phyloP scores from a whole-genome alignment of 1,140 invertebrate species.

The Cecropterus lyciades region DNA sequence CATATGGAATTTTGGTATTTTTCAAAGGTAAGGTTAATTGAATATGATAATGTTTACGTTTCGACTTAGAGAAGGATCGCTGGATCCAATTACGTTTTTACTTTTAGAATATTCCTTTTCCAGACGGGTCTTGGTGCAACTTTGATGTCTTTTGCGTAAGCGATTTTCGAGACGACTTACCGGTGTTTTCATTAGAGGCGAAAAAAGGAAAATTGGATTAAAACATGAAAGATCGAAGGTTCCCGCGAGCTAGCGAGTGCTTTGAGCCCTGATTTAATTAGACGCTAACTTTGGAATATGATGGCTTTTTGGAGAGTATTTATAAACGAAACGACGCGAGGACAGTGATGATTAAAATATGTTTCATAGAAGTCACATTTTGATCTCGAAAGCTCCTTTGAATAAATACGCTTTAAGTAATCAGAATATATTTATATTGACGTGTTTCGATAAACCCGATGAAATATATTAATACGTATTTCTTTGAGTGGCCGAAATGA shows the following conservation, averaged over 20 bases:
- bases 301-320: conserved; percentile 23
- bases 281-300: conserved; percentile 46
- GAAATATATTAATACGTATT: conserved; percentile 5
- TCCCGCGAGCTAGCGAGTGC: conserved; percentile 48
- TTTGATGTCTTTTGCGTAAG: conserved; percentile 58
- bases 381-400: conserved; percentile 6
- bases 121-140: conserved; percentile 36
- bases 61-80: conserved; percentile 6
- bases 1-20: conserved; percentile 21
- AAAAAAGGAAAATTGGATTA: conserved; percentile 72
- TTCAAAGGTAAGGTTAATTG: conserved; percentile 8
- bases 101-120: conserved; percentile 41
- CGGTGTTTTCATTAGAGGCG: conserved; percentile 64
- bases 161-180: conserved; percentile 62
- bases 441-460: not conserved
- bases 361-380: conserved; percentile 5
- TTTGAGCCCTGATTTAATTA: conserved; percentile 68
- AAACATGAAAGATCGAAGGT: conserved; percentile 66
- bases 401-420: conserved; percentile 4
- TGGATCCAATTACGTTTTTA: conserved; percentile 42
- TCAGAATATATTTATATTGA: conserved; percentile 9
- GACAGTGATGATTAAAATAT: conserved; percentile 21
- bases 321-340: conserved; percentile 8
- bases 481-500: not conserved
- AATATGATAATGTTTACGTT: conserved; percentile 32